phyloP scores from a whole-genome alignment of 2,888 invertebrate genomes.

The Drosophila maculinotata region DNA sequence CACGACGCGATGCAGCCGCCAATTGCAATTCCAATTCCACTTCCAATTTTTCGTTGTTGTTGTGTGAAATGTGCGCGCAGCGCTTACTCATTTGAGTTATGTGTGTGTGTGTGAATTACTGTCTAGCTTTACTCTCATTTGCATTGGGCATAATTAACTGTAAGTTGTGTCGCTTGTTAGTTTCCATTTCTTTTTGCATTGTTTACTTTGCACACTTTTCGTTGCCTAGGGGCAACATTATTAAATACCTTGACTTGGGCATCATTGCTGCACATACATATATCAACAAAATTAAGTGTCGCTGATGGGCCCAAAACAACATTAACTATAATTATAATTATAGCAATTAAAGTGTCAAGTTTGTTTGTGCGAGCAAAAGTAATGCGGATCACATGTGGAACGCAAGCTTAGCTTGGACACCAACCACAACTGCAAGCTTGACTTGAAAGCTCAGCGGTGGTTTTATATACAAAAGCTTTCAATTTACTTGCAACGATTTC shows the following conservation, averaged over 20 bases:
- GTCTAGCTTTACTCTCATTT: constrained; percentile 36
- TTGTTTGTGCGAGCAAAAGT: constrained; percentile 11
- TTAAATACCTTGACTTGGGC: constrained; percentile 37
- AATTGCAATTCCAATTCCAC: constrained; percentile 32
- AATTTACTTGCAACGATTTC: not conserved
- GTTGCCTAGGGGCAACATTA: constrained; percentile 21
- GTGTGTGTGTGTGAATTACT: constrained; percentile 6
- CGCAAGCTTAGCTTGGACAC: constrained; percentile 33
- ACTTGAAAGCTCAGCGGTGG: constrained; percentile 36
- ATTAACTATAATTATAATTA: constrained; percentile 35
- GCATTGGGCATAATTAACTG: constrained; percentile 48
- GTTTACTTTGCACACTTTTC: constrained; percentile 42
- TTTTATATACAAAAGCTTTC: constrained; percentile 24
- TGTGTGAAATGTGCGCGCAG: constrained; percentile 39
- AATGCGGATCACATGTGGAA: constrained; percentile 34
- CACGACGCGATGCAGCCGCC: constrained; percentile 37
- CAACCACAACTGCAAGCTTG: constrained; percentile 41
- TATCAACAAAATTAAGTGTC: constrained; percentile 29
- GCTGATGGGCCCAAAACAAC: constrained; percentile 14
- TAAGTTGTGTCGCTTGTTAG: constrained; percentile 14
- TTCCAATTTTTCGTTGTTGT: constrained; percentile 31
- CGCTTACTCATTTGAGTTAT: constrained; percentile 41
- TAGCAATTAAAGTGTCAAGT: constrained; percentile 34
- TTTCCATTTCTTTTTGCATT: constrained; percentile 36
- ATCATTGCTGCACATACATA: constrained; percentile 37